A percentile compares a stretch with the other conserved stretches of the same genome.
Evolutionary conservation across 2,888 invertebrate species (phyloP).

Genomic region (Gymnosoma rotundatum): DNA sequence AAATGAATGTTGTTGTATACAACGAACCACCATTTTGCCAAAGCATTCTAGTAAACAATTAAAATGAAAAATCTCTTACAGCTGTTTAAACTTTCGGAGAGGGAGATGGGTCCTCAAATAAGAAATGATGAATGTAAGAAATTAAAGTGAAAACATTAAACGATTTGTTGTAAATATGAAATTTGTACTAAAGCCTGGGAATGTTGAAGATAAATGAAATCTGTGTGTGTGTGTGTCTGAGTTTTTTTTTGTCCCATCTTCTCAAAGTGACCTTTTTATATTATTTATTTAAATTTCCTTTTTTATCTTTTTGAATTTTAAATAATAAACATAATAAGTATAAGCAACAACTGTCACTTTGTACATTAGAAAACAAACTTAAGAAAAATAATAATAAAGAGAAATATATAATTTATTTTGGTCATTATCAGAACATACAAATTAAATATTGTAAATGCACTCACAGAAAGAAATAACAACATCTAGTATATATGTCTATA

Average conservation of each 20-base stretch:
- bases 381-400: constrained; percentile 11
- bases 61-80: constrained; percentile 47
- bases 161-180: constrained; percentile 22
- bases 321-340: constrained; percentile 60
- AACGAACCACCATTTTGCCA: constrained; percentile 1
- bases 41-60: constrained; percentile 11
- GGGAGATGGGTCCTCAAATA: neutral
- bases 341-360: constrained; percentile 62
- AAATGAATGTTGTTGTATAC: constrained; percentile 51
- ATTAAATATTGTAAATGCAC: constrained; percentile 48
- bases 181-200: neutral
- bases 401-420: constrained; percentile 26
- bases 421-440: constrained; percentile 44
- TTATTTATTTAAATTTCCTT: constrained; percentile 25
- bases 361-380: neutral
- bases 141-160: constrained; percentile 47
- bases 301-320: constrained; percentile 19
- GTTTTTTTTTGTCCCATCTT: neutral
- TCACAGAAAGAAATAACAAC: constrained; percentile 7
- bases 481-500: neutral
- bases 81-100: constrained; percentile 22
- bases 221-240: neutral
- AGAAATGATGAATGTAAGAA: constrained; percentile 34
- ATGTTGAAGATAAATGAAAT: neutral
- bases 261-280: constrained; percentile 44